These are phyloP conservation scores for Eudyptes chrysolophus DNA, from an alignment of 2,113 vertebrate genomes.

Conservation along the genomic window DNA sequence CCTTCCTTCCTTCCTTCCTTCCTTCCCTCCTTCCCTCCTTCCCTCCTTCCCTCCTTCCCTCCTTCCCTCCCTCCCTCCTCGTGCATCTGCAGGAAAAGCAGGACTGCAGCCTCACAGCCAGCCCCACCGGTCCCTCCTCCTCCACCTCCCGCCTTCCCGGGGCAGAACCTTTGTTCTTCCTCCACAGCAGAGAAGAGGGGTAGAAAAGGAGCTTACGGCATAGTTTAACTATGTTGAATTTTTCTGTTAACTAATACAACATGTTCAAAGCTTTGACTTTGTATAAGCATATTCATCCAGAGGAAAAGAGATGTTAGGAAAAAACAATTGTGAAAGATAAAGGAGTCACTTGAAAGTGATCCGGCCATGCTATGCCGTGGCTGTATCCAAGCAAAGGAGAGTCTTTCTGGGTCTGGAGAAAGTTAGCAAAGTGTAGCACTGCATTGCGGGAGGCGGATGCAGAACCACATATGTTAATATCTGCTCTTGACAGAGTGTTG, in stretches of 20 bases:
- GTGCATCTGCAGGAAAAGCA: background rate
- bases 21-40: no score
- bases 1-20: no score
- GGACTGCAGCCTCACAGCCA: background rate
- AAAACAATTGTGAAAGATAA: slow-evolving; percentile 48
- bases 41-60: background rate
- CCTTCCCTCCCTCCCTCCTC: no score
- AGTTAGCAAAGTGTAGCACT: slow-evolving; percentile 4
- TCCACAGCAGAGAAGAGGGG: background rate
- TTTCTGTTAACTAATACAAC: slow-evolving; percentile 59
- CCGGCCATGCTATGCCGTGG: background rate
- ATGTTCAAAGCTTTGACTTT: slow-evolving; percentile 45
- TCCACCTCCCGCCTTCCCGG: background rate
- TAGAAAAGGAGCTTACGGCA: slow-evolving; percentile 20
- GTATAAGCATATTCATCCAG: slow-evolving; percentile 46
- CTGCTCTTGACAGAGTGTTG: slow-evolving; percentile 16
- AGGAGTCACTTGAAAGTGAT: slow-evolving; percentile 57
- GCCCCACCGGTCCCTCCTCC: background rate
- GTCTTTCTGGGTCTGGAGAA: background rate
- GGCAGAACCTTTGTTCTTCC: slow-evolving; percentile 25
- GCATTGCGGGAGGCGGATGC: background rate
- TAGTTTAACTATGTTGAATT: slow-evolving; percentile 45
- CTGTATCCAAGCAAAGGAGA: background rate
- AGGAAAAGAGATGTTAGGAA: slow-evolving; percentile 23
- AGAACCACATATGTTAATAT: background rate